Conservation (phyloP, 2,797 vertebrate genomes). For the Myotis daubentonii region DNA sequence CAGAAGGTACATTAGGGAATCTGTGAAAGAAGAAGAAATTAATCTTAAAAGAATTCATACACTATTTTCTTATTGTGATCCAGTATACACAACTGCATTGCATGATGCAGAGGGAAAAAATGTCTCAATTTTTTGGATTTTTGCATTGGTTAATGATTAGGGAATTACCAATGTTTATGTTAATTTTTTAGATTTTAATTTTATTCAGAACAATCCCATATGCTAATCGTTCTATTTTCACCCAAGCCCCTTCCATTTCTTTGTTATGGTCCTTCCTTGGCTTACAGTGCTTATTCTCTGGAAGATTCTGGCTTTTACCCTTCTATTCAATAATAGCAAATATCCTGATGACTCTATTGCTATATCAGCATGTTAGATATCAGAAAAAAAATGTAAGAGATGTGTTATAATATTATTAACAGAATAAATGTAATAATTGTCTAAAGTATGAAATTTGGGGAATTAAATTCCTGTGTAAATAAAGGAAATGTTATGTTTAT, state of each 20-base stretch:
- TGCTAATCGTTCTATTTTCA: not conserved
- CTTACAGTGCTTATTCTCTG: not conserved
- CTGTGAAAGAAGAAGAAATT: slow-evolving; percentile 8
- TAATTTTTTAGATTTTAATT: not conserved
- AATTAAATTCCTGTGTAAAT: not conserved
- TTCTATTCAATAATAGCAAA: not conserved
- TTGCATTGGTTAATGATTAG: not conserved
- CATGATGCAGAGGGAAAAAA: not conserved
- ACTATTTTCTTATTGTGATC: not conserved
- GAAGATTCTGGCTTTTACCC: not conserved
- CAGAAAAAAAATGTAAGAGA: not conserved
- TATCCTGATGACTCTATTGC: not conserved
- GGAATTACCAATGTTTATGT: not conserved
- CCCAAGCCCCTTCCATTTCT: not conserved
- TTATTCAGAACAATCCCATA: not conserved
- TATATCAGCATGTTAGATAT: not conserved
- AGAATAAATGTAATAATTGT: not conserved
- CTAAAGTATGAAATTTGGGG: not conserved
- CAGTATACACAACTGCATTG: not conserved
- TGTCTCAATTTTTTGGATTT: not conserved
- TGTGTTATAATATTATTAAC: not conserved
- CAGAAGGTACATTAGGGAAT: not conserved
- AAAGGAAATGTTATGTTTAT: not conserved
- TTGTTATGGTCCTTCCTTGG: not conserved
- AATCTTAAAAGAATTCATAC: slow-evolving; percentile 12